Conservation (phyloP, 2,113 vertebrate genomes). For the Corynorhinus townsendii region DNA sequence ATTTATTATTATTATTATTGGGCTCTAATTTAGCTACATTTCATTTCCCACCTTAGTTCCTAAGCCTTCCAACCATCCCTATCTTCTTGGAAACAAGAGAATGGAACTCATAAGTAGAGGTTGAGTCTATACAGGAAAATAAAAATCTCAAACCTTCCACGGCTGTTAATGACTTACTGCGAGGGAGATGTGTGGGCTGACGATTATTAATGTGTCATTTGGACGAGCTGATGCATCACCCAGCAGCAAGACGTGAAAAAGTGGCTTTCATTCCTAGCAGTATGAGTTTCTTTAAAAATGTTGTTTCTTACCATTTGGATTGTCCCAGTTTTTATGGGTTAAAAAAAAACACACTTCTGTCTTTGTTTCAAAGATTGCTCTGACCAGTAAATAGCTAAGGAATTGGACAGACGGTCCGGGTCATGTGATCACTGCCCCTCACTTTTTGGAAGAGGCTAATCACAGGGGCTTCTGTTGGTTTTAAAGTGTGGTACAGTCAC, state of each 20-base stretch:
- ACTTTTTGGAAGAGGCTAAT: not conserved
- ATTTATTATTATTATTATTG: not conserved
- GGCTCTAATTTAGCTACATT: not conserved
- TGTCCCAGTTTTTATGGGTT: not conserved
- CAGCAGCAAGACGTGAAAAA: not conserved
- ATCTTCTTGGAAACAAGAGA: not conserved
- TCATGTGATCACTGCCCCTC: not conserved
- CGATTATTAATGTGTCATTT: not conserved
- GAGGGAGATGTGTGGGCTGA: not conserved
- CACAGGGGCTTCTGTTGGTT: not conserved
- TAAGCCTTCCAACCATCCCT: not conserved
- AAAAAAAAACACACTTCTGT: not conserved
- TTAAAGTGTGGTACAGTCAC: not conserved
- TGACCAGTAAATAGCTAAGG: not conserved
- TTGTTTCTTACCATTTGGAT: not conserved
- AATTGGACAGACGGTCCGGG: not conserved
- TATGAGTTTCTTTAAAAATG: not conserved
- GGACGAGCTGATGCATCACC: not conserved
- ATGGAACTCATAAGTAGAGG: not conserved
- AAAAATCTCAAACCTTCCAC: not conserved
- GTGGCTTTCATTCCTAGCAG: not conserved
- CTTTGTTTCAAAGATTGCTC: conserved; percentile 23
- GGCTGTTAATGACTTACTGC: not conserved
- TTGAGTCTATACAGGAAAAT: not conserved
- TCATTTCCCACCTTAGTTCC: not conserved